Percentiles rank a stretch among this genome's conserved stretches.
Conservation (phyloP, 2,113 vertebrate species). For the Pyxicephalus adspersus region DNA sequence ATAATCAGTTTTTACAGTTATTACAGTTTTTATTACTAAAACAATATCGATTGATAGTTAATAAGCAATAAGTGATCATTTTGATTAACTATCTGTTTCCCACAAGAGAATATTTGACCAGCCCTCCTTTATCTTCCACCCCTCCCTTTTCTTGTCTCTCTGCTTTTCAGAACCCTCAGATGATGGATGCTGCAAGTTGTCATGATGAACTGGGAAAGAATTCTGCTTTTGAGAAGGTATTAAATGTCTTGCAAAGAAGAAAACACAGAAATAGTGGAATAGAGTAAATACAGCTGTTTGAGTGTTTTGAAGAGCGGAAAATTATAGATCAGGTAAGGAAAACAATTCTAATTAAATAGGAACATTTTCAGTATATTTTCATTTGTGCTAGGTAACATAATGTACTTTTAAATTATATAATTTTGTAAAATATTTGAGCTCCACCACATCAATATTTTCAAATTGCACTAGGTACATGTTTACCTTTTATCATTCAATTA, state of each 20-base stretch:
- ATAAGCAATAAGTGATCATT: background rate
- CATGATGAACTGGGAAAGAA: conserved; percentile 38
- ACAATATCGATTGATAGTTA: background rate
- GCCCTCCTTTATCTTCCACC: conserved; percentile 35
- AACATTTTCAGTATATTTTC: too few species aligned
- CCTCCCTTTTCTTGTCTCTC: conserved; percentile 29
- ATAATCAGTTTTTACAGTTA: too few species aligned
- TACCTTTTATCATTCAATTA: too few species aligned
- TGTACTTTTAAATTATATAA: too few species aligned
- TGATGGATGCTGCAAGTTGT: conserved; percentile 56
- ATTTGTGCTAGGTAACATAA: too few species aligned
- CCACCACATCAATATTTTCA: too few species aligned
- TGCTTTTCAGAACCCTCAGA: conserved; percentile 40
- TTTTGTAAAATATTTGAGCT: too few species aligned
- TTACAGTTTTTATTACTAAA: background rate
- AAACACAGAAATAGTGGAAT: background rate
- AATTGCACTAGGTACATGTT: too few species aligned
- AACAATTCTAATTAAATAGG: too few species aligned
- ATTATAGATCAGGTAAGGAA: conserved; percentile 22
- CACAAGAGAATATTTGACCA: conserved; percentile 14
- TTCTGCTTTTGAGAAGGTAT: conserved; percentile 26
- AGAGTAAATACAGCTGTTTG: too few species aligned
- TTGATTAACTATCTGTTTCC: conserved; percentile 1
- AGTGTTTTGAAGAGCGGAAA: background rate
- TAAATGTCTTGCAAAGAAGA: background rate